phyloP scores from a whole-genome alignment of 2,113 vertebrate species.

The Tylochromis polylepis region DNA sequence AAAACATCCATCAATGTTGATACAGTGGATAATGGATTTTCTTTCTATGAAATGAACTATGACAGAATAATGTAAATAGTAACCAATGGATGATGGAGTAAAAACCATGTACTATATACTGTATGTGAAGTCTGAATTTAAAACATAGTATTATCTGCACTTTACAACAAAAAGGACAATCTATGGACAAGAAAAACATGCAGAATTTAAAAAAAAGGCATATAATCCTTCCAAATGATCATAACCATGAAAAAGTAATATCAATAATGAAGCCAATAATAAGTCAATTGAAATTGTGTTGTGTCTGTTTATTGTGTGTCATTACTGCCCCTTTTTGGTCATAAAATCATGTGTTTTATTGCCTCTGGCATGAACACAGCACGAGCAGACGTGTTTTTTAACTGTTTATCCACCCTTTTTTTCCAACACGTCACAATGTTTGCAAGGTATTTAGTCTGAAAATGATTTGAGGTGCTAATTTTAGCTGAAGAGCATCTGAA shows the following conservation, averaged over 20 bases:
- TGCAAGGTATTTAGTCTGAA: conserved; percentile 5
- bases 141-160: conserved; percentile 72
- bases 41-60: conserved; percentile 73
- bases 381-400: background rate
- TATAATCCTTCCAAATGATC: conserved; percentile 68
- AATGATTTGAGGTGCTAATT: conserved; percentile 43
- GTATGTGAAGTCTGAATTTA: conserved; percentile 64
- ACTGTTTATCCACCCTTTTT: background rate
- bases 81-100: conserved; percentile 35
- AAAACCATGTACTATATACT: conserved; percentile 59
- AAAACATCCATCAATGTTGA: conserved; percentile 51
- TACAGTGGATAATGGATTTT: conserved; percentile 60
- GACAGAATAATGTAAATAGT: conserved; percentile 61
- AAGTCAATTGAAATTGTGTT: conserved; percentile 50
- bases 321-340: background rate
- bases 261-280: conserved; percentile 74
- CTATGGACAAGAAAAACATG: conserved; percentile 54
- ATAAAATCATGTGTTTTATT: background rate
- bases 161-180: conserved; percentile 76
- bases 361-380: background rate
- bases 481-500: conserved; percentile 39
- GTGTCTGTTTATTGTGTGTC: conserved; percentile 54
- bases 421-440: background rate
- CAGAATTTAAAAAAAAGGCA: conserved; percentile 39
- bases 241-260: conserved; percentile 66